Evolutionary conservation across 2,113 vertebrate species (phyloP).

Genomic region (Bujurquina vittata): DNA sequence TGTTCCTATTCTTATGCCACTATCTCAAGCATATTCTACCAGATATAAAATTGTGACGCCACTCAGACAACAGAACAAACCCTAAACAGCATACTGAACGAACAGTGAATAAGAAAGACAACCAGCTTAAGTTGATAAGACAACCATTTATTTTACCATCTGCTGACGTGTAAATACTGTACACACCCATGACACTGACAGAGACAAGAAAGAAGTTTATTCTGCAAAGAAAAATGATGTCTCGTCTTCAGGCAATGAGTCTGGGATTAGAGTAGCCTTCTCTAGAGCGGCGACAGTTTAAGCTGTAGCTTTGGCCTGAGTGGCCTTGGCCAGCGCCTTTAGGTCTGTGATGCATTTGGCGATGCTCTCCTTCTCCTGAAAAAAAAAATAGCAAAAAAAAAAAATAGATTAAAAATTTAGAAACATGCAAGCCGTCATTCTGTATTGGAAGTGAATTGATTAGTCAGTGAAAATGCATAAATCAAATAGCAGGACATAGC

Average conservation of each 20-base stretch:
- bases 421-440: not conserved
- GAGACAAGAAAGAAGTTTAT: conserved; percentile 74
- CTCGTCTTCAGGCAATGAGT: conserved; percentile 53
- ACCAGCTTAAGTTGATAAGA: conserved; percentile 57
- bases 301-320: conserved; percentile 71
- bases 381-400: conserved; percentile 17
- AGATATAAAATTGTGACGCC: not conserved
- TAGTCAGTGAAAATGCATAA: not conserved
- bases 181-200: conserved; percentile 74
- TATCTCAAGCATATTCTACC: not conserved
- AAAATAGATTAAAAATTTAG: rapidly evolving
- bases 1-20: not conserved
- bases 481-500: not conserved
- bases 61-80: not conserved
- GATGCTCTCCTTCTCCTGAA: conserved; percentile 94
- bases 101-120: conserved; percentile 14
- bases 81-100: not conserved
- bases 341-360: conserved; percentile 94
- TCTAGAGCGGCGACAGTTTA: conserved; percentile 53
- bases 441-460: not conserved
- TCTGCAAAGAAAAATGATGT: conserved; percentile 65
- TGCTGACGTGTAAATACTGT: conserved; percentile 76
- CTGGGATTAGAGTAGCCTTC: conserved; percentile 25
- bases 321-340: conserved; percentile 85
- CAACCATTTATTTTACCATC: conserved; percentile 78